phyloP scores from a whole-genome alignment of 2,113 vertebrate genomes.

The Scartelaos histophorus region DNA sequence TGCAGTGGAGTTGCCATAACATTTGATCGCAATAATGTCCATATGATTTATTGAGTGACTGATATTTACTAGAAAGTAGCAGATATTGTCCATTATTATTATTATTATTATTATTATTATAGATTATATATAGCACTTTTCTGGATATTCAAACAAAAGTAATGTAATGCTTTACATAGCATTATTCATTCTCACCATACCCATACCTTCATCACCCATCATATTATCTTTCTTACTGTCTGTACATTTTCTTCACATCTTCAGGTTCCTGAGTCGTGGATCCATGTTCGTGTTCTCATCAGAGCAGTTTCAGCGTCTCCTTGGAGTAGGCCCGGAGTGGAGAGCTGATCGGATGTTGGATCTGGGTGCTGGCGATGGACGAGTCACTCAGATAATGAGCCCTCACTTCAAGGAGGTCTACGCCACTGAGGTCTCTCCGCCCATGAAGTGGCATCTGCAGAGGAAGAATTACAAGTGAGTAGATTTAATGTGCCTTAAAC shows the following conservation, averaged over 20 bases:
- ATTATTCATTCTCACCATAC: too few relatives aligned
- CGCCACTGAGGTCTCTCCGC: constrained; percentile 90
- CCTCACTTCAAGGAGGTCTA: constrained; percentile 92
- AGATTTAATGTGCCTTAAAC: neutral
- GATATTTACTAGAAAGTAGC: too few relatives aligned
- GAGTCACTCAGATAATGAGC: constrained; percentile 94
- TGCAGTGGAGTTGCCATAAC: too few relatives aligned
- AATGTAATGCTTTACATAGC: too few relatives aligned
- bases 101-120: too few relatives aligned
- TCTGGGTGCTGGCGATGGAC: constrained; percentile 96
- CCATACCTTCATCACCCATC: too few relatives aligned
- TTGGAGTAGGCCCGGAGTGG: constrained; percentile 89
- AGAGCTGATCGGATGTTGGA: constrained; percentile 87
- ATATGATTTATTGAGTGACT: too few relatives aligned
- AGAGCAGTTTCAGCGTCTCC: constrained; percentile 89
- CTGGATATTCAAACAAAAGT: too few relatives aligned
- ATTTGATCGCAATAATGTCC: too few relatives aligned
- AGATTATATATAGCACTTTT: too few relatives aligned
- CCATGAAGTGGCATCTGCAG: constrained; percentile 98
- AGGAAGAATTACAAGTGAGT: constrained; percentile 90
- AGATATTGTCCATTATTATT: too few relatives aligned
- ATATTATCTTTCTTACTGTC: too few relatives aligned
- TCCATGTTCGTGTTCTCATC: constrained; percentile 97
- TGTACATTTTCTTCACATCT: neutral
- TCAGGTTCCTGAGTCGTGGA: constrained; percentile 91